phyloP scores from a whole-genome alignment of 1,140 invertebrate genomes.

The Drosophila rhopaloa region DNA sequence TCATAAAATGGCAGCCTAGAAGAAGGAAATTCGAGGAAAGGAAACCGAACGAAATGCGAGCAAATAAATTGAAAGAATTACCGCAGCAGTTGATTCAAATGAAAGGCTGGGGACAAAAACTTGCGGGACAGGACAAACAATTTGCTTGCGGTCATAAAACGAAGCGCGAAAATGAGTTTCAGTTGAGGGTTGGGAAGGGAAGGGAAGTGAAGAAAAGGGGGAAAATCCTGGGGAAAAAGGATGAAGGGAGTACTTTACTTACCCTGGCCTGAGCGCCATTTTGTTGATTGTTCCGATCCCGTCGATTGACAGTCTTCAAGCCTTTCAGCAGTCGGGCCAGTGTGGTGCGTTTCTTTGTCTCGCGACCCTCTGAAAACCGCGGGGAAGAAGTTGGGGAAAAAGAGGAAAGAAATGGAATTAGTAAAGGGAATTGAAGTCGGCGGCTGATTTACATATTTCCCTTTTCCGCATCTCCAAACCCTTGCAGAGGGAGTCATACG shows the following conservation, averaged over 20 bases:
- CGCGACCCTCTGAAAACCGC: slow-evolving; percentile 71
- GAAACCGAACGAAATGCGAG: slow-evolving; percentile 58
- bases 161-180: slow-evolving; percentile 73
- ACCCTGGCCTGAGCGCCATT: slow-evolving; percentile 83
- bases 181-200: background rate
- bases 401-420: slow-evolving; percentile 47
- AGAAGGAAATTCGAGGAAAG: slow-evolving; percentile 17
- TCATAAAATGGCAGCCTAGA: slow-evolving; percentile 55
- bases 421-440: slow-evolving; percentile 35
- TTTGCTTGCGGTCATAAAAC: slow-evolving; percentile 82
- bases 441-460: slow-evolving; percentile 20
- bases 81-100: slow-evolving; percentile 83
- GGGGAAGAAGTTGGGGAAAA: slow-evolving; percentile 4
- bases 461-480: slow-evolving; percentile 13
- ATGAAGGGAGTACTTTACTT: slow-evolving; percentile 69
- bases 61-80: slow-evolving; percentile 84
- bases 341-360: slow-evolving; percentile 84
- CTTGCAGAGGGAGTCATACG: slow-evolving; percentile 6
- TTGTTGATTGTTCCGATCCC: slow-evolving; percentile 84
- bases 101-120: slow-evolving; percentile 54
- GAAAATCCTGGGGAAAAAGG: background rate
- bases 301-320: slow-evolving; percentile 84
- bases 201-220: background rate
- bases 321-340: slow-evolving; percentile 83
- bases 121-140: slow-evolving; percentile 72